phyloP scores from a whole-genome alignment of 2,797 vertebrate genomes.

The Picus viridis region DNA sequence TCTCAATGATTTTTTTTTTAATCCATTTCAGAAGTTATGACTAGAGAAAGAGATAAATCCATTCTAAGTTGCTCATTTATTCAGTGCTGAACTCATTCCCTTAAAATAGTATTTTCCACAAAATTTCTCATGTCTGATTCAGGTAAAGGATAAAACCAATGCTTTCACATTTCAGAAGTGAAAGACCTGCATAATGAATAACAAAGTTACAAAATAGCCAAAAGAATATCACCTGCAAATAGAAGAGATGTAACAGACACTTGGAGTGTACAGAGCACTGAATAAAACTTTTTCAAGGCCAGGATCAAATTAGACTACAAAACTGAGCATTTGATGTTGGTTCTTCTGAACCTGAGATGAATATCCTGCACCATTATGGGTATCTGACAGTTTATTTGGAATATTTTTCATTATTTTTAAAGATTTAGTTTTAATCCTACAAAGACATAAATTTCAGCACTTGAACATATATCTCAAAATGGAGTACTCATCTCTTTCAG shows the following conservation, averaged over 20 bases:
- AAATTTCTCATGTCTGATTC: neutral
- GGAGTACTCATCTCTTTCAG: neutral
- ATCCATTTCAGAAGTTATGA: neutral
- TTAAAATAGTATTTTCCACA: neutral
- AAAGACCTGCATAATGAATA: neutral
- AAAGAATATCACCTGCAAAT: neutral
- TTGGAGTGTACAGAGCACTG: neutral
- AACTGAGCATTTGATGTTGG: neutral
- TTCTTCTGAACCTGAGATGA: neutral
- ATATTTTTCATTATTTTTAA: neutral
- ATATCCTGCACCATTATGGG: neutral
- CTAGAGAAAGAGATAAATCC: neutral
- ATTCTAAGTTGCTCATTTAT: neutral
- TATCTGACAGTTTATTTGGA: fast-evolving
- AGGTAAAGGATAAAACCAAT: neutral
- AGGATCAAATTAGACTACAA: neutral
- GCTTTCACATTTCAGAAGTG: neutral
- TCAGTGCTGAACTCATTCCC: neutral
- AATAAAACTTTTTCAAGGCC: neutral
- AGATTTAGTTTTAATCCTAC: neutral
- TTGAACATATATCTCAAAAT: neutral
- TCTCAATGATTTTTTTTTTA: neutral
- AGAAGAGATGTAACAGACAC: neutral
- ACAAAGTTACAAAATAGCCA: neutral
- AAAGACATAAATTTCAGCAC: neutral